A percentile compares a stretch with the other conserved stretches of the same genome.
Evolutionary conservation across 2,888 invertebrate genomes (phyloP).

Genomic region (Agapostemon virescens): DNA sequence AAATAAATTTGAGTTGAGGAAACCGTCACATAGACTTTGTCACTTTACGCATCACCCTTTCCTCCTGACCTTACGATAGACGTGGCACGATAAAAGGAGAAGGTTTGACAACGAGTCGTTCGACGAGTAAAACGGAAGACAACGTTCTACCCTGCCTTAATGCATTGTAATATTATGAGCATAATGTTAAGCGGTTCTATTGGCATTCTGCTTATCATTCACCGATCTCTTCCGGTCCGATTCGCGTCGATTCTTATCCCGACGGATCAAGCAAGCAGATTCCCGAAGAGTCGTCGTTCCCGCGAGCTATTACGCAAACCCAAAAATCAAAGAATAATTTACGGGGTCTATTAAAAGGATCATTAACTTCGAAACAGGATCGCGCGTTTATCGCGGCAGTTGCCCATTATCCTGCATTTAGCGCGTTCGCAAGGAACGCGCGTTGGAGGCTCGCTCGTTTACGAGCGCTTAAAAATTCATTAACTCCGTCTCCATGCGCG

Average conservation of each 20-base stretch:
- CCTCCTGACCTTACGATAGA: too few relatives aligned
- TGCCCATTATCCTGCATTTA: neutral
- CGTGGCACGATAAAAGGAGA: too few relatives aligned
- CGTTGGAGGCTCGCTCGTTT: neutral
- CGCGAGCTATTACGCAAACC: neutral
- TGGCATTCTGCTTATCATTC: neutral
- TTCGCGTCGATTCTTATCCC: neutral
- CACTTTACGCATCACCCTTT: too few relatives aligned
- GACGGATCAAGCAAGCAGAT: neutral
- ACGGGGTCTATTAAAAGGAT: neutral
- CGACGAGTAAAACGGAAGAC: neutral
- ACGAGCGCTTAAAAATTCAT: slow-evolving; percentile 14
- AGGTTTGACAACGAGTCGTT: neutral
- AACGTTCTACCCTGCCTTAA: fast-evolving
- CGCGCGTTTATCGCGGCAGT: neutral
- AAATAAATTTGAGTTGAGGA: too few relatives aligned
- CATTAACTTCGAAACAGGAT: neutral
- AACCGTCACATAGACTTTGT: too few relatives aligned
- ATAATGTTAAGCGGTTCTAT: neutral
- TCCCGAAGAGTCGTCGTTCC: neutral
- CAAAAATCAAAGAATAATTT: neutral
- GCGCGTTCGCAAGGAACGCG: neutral
- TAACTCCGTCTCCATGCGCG: neutral
- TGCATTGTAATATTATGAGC: neutral
- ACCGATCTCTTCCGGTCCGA: neutral